phyloP scores from a whole-genome alignment of 2,797 vertebrate genomes.

The Chanos chanos region DNA sequence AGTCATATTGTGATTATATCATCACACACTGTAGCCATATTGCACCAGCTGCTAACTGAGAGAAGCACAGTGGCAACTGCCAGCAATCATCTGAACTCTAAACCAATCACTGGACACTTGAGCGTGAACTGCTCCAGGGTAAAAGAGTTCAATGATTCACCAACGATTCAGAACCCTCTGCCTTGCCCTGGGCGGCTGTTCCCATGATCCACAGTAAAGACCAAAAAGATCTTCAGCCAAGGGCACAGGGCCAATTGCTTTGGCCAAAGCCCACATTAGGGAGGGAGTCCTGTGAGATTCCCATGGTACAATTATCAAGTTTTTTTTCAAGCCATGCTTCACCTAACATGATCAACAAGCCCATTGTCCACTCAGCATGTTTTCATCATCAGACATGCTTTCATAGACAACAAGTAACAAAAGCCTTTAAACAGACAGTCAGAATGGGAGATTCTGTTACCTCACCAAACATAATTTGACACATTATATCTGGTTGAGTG shows the following conservation, averaged over 20 bases:
- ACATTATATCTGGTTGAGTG: not conserved
- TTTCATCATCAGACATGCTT: slow-evolving; percentile 1
- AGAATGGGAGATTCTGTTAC: not conserved
- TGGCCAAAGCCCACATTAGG: not conserved
- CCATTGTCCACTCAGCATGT: slow-evolving; percentile 27
- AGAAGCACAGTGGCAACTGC: no score
- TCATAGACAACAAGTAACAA: slow-evolving; percentile 9
- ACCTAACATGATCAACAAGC: slow-evolving; percentile 29
- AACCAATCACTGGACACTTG: no score
- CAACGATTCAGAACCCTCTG: not conserved
- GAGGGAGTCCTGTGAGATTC: slow-evolving; percentile 20
- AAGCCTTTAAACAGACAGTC: not conserved
- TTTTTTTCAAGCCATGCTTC: slow-evolving; percentile 22
- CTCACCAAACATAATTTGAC: slow-evolving; percentile 8
- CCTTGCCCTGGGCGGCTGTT: slow-evolving; percentile 1
- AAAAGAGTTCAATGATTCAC: no score
- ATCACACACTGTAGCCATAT: no score
- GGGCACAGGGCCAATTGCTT: not conserved
- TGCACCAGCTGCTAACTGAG: no score
- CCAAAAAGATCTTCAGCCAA: no score
- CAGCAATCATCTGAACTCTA: no score
- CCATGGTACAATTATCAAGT: slow-evolving; percentile 32
- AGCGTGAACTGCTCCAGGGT: no score
- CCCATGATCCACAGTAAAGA: not conserved
- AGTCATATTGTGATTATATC: no score